A percentile compares a stretch with the other conserved stretches of the same genome.
Evolutionary conservation across 2,888 invertebrate genomes (phyloP).

Genomic region (Thysanoteuthis rhombus): DNA sequence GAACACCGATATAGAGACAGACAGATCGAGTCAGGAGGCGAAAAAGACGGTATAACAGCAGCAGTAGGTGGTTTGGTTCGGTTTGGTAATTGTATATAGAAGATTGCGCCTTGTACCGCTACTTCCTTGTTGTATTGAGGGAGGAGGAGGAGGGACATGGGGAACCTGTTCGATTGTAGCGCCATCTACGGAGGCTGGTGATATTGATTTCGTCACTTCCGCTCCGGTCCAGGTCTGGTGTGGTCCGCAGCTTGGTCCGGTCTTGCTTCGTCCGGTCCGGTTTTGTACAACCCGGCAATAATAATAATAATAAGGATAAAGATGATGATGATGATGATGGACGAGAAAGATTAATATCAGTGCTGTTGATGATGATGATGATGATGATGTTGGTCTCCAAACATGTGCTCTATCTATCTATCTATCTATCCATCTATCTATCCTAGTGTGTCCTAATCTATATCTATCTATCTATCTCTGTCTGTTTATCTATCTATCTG

Average conservation of each 20-base stretch:
- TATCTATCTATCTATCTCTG: not conserved
- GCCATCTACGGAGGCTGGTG: not conserved
- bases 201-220: not conserved
- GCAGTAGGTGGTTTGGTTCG: too few relatives aligned
- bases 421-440: not conserved
- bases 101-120: not conserved
- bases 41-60: too few relatives aligned
- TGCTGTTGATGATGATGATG: not conserved
- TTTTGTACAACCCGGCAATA: not conserved
- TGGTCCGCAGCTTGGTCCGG: not conserved
- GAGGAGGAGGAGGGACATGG: not conserved
- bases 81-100: too few relatives aligned
- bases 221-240: not conserved
- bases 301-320: not conserved
- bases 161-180: not conserved
- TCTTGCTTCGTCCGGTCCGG: not conserved
- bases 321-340: not conserved
- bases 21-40: too few relatives aligned
- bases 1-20: too few relatives aligned
- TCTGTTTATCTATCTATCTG: not conserved
- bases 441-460: too few relatives aligned
- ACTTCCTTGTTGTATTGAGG: not conserved
- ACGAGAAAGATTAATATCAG: not conserved
- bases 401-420: not conserved
- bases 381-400: not conserved